Evolutionary conservation across 2,797 vertebrate genomes (phyloP).

Genomic region (Cirrhinus mrigala): DNA sequence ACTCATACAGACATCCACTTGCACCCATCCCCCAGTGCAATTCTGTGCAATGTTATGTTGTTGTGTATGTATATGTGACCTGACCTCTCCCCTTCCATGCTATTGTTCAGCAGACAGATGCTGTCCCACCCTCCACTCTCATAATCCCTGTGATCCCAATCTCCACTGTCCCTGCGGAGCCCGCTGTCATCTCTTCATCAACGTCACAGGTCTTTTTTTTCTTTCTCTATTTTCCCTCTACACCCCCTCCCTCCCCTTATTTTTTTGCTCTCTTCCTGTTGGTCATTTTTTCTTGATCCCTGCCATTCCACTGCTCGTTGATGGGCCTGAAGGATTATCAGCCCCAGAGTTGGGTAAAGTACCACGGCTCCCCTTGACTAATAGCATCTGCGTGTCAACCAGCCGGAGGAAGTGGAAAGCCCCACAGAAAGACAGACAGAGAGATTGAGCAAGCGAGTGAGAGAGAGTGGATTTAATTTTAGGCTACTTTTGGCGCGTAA

Average conservation of each 20-base stretch:
- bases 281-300: slow-evolving; percentile 66
- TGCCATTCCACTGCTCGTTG: slow-evolving; percentile 66
- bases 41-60: slow-evolving; percentile 48
- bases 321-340: slow-evolving; percentile 57
- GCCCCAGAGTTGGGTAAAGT: slow-evolving; percentile 46
- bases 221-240: slow-evolving; percentile 53
- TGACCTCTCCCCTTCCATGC: slow-evolving; percentile 77
- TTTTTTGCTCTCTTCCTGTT: slow-evolving; percentile 49
- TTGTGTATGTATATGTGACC: slow-evolving; percentile 75
- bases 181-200: slow-evolving; percentile 83
- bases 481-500: slow-evolving; percentile 48
- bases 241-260: slow-evolving; percentile 54
- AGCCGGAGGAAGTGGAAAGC: slow-evolving; percentile 28
- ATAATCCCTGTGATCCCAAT: slow-evolving; percentile 94
- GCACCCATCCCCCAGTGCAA: slow-evolving; percentile 23
- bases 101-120: slow-evolving; percentile 92
- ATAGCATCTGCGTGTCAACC: slow-evolving; percentile 49
- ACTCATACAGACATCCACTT: slow-evolving; percentile 6
- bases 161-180: slow-evolving; percentile 90
- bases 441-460: neutral
- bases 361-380: slow-evolving; percentile 30
- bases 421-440: slow-evolving; percentile 51
- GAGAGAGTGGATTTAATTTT: slow-evolving; percentile 53
- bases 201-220: slow-evolving; percentile 85
- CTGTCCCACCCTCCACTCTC: slow-evolving; percentile 87